Evolutionary conservation across 92 coral and sea anemone genomes (phyloP).

Genomic region (Bergia puertoricense): DNA sequence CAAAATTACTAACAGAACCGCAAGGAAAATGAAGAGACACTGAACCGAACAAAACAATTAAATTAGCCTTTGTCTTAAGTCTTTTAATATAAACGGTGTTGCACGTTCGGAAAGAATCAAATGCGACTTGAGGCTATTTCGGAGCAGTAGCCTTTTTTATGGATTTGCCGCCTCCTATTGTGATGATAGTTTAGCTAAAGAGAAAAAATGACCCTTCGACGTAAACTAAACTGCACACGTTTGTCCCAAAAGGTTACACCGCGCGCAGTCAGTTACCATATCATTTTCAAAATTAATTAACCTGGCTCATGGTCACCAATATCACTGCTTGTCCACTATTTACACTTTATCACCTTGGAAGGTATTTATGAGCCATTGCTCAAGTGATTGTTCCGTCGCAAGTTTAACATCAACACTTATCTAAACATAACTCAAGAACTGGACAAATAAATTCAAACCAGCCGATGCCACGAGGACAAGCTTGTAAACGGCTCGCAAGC

Average conservation of each 20-base stretch:
- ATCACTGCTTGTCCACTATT: conserved; percentile 40
- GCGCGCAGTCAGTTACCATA: conserved; percentile 50
- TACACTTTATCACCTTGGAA: conserved; percentile 68
- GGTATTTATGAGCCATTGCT: conserved; percentile 56
- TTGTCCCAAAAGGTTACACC: conserved; percentile 29
- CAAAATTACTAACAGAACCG: conserved; percentile 44
- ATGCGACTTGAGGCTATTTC: conserved; percentile 40
- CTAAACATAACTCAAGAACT: conserved; percentile 47
- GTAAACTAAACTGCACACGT: conserved; percentile 34
- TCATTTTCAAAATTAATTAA: conserved; percentile 69
- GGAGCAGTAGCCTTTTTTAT: not conserved
- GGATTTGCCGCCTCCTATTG: conserved; percentile 35
- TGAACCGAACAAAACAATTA: conserved; percentile 27
- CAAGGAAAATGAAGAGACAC: conserved; percentile 44
- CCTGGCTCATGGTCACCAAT: conserved; percentile 42
- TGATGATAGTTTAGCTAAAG: conserved; percentile 32
- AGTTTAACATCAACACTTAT: conserved; percentile 62
- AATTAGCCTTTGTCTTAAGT: conserved; percentile 32
- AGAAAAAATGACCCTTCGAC: conserved; percentile 44
- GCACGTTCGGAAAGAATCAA: conserved; percentile 42
- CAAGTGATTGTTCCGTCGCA: conserved; percentile 48
- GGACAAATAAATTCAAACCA: conserved; percentile 34
- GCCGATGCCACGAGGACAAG: conserved; percentile 22
- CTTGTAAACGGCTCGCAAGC: conserved; percentile 13
- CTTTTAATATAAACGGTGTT: conserved; percentile 33